A percentile compares a stretch with the other conserved stretches of the same genome.
These are phyloP conservation scores for Drosophila arawakana DNA, from an alignment of 1,140 invertebrate species.

Conservation along the genomic window DNA sequence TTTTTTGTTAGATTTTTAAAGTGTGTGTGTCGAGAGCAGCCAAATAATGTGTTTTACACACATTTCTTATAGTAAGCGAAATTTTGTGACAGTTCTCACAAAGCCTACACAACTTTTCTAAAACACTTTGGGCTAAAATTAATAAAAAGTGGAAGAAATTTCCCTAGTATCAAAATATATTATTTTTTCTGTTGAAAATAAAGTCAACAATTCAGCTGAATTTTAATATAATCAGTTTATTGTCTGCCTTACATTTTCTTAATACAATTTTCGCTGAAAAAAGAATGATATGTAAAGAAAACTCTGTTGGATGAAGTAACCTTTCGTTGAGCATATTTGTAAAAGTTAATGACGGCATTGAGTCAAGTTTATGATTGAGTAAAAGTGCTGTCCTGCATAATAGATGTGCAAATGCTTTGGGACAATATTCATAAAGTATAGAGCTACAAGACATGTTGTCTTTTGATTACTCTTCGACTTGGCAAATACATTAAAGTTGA, in stretches of 20 bases:
- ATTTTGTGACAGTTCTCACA: neutral
- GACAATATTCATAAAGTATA: slow-evolving; percentile 48
- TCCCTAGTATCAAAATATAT: too few species aligned
- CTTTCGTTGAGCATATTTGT: slow-evolving; percentile 24
- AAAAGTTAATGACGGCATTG: slow-evolving; percentile 54
- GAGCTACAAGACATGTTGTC: slow-evolving; percentile 19
- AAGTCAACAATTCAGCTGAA: too few species aligned
- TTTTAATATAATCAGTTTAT: neutral
- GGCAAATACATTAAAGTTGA: slow-evolving; percentile 50
- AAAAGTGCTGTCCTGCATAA: slow-evolving; percentile 36
- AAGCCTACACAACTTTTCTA: neutral
- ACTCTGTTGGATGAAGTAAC: slow-evolving; percentile 3
- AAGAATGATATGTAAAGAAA: neutral
- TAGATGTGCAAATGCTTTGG: slow-evolving; percentile 33
- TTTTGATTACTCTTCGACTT: slow-evolving; percentile 15
- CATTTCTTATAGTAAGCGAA: neutral
- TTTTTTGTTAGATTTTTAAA: slow-evolving; percentile 26
- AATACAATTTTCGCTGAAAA: neutral
- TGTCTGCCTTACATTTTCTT: neutral
- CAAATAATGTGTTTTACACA: slow-evolving; percentile 30
- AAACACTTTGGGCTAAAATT: too few species aligned
- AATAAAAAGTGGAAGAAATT: too few species aligned
- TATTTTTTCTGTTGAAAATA: too few species aligned
- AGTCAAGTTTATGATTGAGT: slow-evolving; percentile 35
- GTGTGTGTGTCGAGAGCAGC: slow-evolving; percentile 38